Evolutionary conservation across 2,113 vertebrate genomes (phyloP).

Genomic region (Ia io): DNA sequence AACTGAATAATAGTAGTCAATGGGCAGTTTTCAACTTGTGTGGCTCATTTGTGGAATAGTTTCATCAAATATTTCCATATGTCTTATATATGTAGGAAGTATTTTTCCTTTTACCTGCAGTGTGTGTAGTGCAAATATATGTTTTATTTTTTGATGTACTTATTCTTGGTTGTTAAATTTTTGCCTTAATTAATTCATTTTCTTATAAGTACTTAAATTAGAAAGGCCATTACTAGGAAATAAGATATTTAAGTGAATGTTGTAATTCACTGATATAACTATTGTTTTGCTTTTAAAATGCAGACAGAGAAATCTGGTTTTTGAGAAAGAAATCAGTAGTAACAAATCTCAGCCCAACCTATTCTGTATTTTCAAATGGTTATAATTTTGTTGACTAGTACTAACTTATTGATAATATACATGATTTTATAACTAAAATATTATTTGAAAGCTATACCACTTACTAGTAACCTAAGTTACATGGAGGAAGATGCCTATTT

Average conservation of each 20-base stretch:
- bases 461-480: constrained; percentile 7
- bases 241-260: background rate
- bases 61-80: constrained; percentile 12
- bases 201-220: background rate
- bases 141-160: constrained; percentile 16
- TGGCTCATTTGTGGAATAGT: constrained; percentile 22
- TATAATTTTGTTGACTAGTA: background rate
- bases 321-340: background rate
- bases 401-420: background rate
- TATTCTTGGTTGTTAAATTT: constrained; percentile 7
- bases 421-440: constrained; percentile 35
- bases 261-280: background rate
- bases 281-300: constrained; percentile 50
- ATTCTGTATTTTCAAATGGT: background rate
- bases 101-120: background rate
- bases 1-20: background rate
- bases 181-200: constrained; percentile 35
- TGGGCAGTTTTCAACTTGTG: background rate
- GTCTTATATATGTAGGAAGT: background rate
- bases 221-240: background rate
- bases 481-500: background rate
- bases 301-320: constrained; percentile 11
- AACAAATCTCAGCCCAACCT: background rate
- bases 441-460: background rate
- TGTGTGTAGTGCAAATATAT: background rate